Evolutionary conservation across 2,113 vertebrate genomes (phyloP).

Genomic region (Cryptoleucopteryx plumbea): DNA sequence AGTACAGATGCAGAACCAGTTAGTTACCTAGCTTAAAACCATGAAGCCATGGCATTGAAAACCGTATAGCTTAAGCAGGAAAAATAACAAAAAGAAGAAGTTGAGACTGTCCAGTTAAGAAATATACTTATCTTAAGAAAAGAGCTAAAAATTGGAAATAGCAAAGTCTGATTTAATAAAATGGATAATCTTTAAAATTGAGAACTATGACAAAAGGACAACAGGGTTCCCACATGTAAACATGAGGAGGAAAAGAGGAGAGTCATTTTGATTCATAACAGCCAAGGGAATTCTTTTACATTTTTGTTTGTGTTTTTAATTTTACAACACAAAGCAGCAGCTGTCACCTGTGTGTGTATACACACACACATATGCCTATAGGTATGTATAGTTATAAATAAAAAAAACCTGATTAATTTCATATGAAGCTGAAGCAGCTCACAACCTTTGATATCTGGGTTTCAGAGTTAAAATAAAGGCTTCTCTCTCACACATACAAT

Average conservation of each 20-base stretch:
- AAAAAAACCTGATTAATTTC: background rate
- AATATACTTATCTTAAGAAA: background rate
- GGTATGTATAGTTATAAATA: background rate
- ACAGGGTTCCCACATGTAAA: background rate
- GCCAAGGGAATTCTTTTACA: background rate
- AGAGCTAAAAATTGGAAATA: background rate
- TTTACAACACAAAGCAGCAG: background rate
- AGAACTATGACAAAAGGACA: background rate
- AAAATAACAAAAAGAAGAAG: background rate
- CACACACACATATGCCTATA: background rate
- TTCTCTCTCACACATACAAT: background rate
- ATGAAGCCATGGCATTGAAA: background rate
- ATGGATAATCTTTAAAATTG: background rate
- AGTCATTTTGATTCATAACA: background rate
- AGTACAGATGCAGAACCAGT: background rate
- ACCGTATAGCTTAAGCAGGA: background rate
- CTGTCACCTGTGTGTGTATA: background rate
- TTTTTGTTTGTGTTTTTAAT: background rate
- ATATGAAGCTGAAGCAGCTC: background rate
- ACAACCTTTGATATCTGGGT: background rate
- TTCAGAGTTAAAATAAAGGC: constrained; percentile 2
- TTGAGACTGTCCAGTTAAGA: background rate
- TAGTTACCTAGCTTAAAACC: background rate
- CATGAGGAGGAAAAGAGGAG: background rate
- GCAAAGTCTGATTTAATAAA: background rate